Evolutionary conservation across 2,888 invertebrate species (phyloP).

Genomic region (Fissipunctia ypsillon): DNA sequence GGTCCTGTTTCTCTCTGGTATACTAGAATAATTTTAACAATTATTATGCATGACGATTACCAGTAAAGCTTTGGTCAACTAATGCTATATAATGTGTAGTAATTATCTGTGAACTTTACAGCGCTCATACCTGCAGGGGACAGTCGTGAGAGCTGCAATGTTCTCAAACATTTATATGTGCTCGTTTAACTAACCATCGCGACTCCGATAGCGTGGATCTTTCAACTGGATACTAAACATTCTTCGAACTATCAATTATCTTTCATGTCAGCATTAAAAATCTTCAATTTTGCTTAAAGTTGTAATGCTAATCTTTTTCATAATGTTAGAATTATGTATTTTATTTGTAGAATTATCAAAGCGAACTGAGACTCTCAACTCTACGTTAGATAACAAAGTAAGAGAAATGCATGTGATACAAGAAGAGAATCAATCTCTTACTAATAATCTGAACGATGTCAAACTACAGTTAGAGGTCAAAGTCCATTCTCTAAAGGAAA

Average conservation of each 20-base stretch:
- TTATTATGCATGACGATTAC: background rate
- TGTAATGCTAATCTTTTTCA: slow-evolving; percentile 12
- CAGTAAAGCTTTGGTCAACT: slow-evolving; percentile 10
- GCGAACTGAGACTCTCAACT: slow-evolving; percentile 68
- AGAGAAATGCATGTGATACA: slow-evolving; percentile 74
- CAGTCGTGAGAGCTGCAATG: slow-evolving; percentile 45
- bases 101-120: slow-evolving; percentile 55
- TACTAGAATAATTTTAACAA: background rate
- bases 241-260: slow-evolving; percentile 37
- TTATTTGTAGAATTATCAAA: slow-evolving; percentile 75
- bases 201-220: slow-evolving; percentile 23
- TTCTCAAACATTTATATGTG: slow-evolving; percentile 58
- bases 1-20: background rate
- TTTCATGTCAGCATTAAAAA: slow-evolving; percentile 21
- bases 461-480: slow-evolving; percentile 80
- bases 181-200: slow-evolving; percentile 41
- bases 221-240: slow-evolving; percentile 35
- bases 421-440: slow-evolving; percentile 76
- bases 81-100: slow-evolving; percentile 18
- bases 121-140: slow-evolving; percentile 41
- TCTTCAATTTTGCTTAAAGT: slow-evolving; percentile 15
- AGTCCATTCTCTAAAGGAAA: slow-evolving; percentile 81
- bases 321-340: slow-evolving; percentile 39
- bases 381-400: slow-evolving; percentile 69
- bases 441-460: slow-evolving; percentile 76